Evolutionary conservation across 1,140 invertebrate genomes (phyloP), one percentile per base, ranked within the genome.

Genomic region (Condylostylus longicornis): DNA sequence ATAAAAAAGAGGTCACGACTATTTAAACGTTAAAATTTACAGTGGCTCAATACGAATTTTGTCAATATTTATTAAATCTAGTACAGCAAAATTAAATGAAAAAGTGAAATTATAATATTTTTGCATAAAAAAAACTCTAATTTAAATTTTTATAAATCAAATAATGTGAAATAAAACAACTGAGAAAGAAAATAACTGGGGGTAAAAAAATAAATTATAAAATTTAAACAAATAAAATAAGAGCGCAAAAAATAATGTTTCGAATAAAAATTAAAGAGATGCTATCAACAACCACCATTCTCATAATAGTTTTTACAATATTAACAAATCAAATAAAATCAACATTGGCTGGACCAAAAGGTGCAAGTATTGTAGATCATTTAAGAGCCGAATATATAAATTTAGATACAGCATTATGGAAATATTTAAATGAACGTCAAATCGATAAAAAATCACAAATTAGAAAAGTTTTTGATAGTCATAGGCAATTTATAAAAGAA

Each of bases 361-460:
- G 19, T 19, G 28, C 31, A 9, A 32, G 44, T 23, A 38, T 48
- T 18, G 61, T 77, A 8, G 74, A 79, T 47, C 43, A 61, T 25
- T 42, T 72, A 35, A 66, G 77, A 20, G 55, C 61, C 4, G 57
- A 69, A 21, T 66, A 79, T 40, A 47, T 75, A 5, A 42, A 49
- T 6, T 42, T 63, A 33, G 52, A 54, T 28, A 43, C 48, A 10
- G 41, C 44, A 7, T 35, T 56, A 4, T 56, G 53, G 61, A 35
- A 47, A 33, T 54, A 54, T 44, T 30, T 61, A 38, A 28, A 42
- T 30, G 42, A 44, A 10, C 46, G 47, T 21, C 49, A 42, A 15
- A 41, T 38, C 19, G 57, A 51, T 18, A 40, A 43, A 18, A 50
- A 51, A 9, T 35, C 45, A 8, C 49, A 54, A 33, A 22, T 59